A percentile compares a stretch with the other conserved stretches of the same genome.
These are phyloP conservation scores for Zapus hudsonius DNA, from an alignment of 2,113 vertebrate species.

Conservation along the genomic window DNA sequence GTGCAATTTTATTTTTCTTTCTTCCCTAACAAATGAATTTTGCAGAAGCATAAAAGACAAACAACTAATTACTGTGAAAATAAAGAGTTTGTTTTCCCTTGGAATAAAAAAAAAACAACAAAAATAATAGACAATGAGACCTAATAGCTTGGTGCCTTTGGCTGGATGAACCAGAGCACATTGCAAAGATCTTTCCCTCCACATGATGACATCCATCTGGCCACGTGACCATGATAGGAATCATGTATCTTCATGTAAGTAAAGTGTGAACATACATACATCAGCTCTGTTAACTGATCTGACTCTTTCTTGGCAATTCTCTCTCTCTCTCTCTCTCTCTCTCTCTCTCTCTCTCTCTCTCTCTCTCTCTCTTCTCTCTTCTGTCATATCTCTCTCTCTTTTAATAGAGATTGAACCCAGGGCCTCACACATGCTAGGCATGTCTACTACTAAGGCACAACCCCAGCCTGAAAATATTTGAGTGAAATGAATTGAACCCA, in stretches of 20 bases:
- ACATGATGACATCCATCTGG: neutral
- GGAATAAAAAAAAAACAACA: neutral
- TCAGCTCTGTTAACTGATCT: neutral
- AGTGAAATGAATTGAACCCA: neutral
- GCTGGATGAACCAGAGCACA: neutral
- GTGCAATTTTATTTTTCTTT: constrained; percentile 35
- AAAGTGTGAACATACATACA: neutral
- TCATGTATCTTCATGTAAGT: neutral
- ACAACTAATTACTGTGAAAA: neutral
- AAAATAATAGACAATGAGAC: neutral
- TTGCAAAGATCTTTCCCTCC: neutral
- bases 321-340: too few relatives aligned
- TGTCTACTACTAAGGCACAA: neutral
- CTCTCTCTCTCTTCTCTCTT: neutral
- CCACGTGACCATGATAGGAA: neutral
- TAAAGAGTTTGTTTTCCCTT: neutral
- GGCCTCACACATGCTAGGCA: neutral
- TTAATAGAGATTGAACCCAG: neutral
- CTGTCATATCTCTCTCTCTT: neutral
- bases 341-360: too few relatives aligned
- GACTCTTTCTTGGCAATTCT: neutral
- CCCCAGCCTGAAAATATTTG: neutral
- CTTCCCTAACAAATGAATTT: constrained; percentile 1
- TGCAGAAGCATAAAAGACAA: neutral
- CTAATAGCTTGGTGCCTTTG: neutral